Conservation (phyloP, 2,113 vertebrate genomes). For the Cephalopterus ornatus region DNA sequence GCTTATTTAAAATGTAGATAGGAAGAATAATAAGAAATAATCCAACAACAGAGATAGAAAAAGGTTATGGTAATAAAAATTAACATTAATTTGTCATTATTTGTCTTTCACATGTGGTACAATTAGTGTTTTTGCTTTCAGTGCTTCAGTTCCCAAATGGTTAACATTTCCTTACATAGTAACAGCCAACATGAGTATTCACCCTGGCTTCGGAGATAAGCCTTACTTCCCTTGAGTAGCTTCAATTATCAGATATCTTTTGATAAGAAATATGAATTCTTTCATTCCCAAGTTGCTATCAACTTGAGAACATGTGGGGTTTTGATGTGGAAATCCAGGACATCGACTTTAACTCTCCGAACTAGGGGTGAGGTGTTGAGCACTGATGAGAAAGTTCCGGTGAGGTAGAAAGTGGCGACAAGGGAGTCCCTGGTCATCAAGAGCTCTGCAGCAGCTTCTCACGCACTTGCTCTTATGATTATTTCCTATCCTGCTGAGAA, state of each 20-base stretch:
- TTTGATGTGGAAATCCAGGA: background rate
- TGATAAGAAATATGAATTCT: background rate
- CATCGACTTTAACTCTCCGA: accelerated
- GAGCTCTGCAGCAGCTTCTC: background rate
- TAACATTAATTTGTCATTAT: background rate
- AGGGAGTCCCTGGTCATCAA: too few relatives aligned
- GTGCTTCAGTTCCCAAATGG: background rate
- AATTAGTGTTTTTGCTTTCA: background rate
- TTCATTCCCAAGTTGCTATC: background rate
- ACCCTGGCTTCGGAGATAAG: background rate
- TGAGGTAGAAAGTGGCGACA: accelerated
- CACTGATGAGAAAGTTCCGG: background rate
- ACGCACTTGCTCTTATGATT: background rate
- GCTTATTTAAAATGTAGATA: background rate
- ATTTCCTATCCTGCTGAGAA: background rate
- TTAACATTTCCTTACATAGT: background rate
- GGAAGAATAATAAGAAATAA: background rate
- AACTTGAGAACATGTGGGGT: accelerated
- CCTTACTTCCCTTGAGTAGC: background rate
- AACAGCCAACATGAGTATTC: background rate
- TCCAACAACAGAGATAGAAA: background rate
- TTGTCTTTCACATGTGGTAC: background rate
- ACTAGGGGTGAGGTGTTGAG: accelerated
- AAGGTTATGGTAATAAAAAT: background rate
- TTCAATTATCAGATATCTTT: background rate